A percentile compares a stretch with the other conserved stretches of the same genome.
Conservation (phyloP, 2,113 vertebrate genomes). For the Anguilla japonica region DNA sequence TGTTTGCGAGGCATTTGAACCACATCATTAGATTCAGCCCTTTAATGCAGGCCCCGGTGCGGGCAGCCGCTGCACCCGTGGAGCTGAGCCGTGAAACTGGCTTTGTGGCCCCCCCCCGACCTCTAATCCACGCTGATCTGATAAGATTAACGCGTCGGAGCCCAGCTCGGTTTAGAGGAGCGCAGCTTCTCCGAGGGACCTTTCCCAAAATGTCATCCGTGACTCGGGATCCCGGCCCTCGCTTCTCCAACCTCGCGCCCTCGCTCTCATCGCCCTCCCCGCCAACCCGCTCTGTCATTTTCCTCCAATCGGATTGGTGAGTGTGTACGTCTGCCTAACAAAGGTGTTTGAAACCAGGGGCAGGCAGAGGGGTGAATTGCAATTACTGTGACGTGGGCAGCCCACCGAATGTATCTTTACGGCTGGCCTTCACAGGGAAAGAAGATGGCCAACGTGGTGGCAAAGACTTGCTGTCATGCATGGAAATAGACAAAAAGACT, state of each 20-base stretch:
- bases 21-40: neutral
- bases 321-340: too few species aligned
- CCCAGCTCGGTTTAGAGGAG: conserved; percentile 52
- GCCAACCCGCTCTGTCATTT: too few species aligned
- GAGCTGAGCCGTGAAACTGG: conserved; percentile 65
- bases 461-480: too few species aligned
- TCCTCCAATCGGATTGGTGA: too few species aligned
- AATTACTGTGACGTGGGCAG: too few species aligned
- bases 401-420: neutral
- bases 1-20: neutral
- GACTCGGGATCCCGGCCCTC: neutral
- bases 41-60: neutral
- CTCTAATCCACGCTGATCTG: conserved; percentile 72
- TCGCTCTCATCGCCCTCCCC: too few species aligned
- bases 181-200: neutral
- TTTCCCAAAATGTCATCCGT: neutral
- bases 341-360: too few species aligned
- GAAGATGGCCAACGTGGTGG: neutral
- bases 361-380: too few species aligned
- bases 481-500: too few species aligned
- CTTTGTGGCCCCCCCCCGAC: conserved; percentile 59
- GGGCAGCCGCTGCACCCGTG: conserved; percentile 35
- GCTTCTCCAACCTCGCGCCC: too few species aligned
- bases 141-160: conserved; percentile 70
- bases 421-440: neutral